phyloP scores from a whole-genome alignment of 2,888 invertebrate genomes.

The Parthenolecanium corni region DNA sequence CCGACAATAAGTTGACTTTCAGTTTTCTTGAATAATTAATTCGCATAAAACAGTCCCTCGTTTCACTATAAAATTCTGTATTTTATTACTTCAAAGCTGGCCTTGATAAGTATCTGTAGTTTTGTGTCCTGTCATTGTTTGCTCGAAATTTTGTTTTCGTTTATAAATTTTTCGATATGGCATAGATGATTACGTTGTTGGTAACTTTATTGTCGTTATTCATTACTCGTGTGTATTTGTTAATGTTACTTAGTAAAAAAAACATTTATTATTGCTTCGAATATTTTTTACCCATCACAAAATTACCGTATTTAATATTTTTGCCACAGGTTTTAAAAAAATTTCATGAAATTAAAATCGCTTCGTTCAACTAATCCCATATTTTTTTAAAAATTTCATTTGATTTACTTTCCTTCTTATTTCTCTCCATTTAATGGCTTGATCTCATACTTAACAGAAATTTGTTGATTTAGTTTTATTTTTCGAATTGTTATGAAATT shows the following conservation, averaged over 20 bases:
- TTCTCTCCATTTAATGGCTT: conserved; percentile 9
- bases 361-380: neutral
- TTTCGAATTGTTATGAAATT: conserved; percentile 12
- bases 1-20: too few relatives aligned
- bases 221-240: neutral
- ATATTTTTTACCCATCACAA: neutral
- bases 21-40: too few relatives aligned
- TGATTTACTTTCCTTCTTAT: neutral
- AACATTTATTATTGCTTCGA: neutral
- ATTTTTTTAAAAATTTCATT: neutral
- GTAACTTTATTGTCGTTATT: too few relatives aligned
- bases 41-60: too few relatives aligned
- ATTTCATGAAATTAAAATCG: neutral
- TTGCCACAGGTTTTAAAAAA: too few relatives aligned
- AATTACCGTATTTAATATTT: neutral
- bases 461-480: conserved; percentile 13
- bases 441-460: conserved; percentile 14
- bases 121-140: too few relatives aligned
- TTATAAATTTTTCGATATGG: neutral
- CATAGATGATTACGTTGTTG: too few relatives aligned
- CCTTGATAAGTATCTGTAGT: too few relatives aligned
- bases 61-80: too few relatives aligned
- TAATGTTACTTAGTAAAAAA: neutral
- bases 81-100: too few relatives aligned
- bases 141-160: neutral